Evolutionary conservation across 2,113 vertebrate genomes (phyloP), one percentile per base, ranked within the genome.

Genomic region (Leptodactylus fuscus): DNA sequence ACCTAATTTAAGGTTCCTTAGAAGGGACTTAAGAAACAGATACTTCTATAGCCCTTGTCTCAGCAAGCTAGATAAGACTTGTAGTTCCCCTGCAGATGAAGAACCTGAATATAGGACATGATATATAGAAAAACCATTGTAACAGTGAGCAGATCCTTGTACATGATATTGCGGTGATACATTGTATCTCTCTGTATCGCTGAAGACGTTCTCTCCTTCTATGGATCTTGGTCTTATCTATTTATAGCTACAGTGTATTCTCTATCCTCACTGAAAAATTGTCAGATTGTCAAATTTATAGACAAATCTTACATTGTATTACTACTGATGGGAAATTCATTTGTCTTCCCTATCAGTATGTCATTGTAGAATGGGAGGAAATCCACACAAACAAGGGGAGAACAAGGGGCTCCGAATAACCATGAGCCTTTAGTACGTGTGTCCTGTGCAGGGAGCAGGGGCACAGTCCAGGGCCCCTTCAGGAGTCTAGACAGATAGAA

Each of bases 1-100:
- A 90, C 85, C 89, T 83, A 36, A 67, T 55, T 86, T 6, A n/a
- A 67, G 11, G 65, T 70, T 32, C 38, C 24, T 48, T 34, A 34
- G 27, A 67, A 34, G 32, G 24, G 24, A 29, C 4, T 62, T 62
- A 62, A 29, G 60, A 1, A 62, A 67, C 32, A 8, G 62, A 67
- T 67, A 67, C 65, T 13, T 13, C 15, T 4, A 4, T 44, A 9
- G 41, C 9, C 41, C 41, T 44, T 44, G 41, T 44, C 41, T 9
- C n/a, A 5, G 41, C 16, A 1, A 32, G 27, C 62, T 67, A 15
- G 16, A 29, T 34, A 20, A 36, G 29, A 34, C 65, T 22, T 22
- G 7, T 4, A 38, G 65, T 1, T 36, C 65, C 32, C 15, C 15
- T 34, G 16, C 4, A 5, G 29, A 27, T 36, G 32, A 69, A 38